A percentile compares a stretch with the other conserved stretches of the same genome.
These are phyloP conservation scores for Drosophila merina DNA, from an alignment of 2,888 invertebrate genomes.

Conservation along the genomic window DNA sequence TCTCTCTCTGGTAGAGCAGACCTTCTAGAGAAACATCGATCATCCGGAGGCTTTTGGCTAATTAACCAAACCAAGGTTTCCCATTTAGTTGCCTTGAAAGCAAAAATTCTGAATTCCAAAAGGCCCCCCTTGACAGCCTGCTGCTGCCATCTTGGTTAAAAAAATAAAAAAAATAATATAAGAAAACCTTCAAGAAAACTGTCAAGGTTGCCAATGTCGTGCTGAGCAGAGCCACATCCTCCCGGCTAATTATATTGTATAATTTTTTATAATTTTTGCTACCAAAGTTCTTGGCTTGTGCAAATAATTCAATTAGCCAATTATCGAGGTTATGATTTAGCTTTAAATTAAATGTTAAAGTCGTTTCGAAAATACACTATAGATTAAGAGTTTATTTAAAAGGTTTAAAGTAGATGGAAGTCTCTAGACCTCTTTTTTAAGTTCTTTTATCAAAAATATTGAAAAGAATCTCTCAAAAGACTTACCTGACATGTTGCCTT, in stretches of 20 bases:
- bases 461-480: too few relatives aligned
- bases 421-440: too few relatives aligned
- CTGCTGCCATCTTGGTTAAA: conserved; percentile 25
- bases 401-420: too few relatives aligned
- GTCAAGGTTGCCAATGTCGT: conserved; percentile 44
- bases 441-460: too few relatives aligned
- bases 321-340: conserved; percentile 14
- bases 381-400: neutral
- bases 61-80: conserved; percentile 25
- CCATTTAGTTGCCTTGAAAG: conserved; percentile 16
- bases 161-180: neutral
- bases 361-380: conserved; percentile 5
- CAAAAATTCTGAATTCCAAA: neutral
- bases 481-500: too few relatives aligned
- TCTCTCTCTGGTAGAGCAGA: conserved; percentile 33
- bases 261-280: conserved; percentile 5
- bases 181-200: conserved; percentile 10
- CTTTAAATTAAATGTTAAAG: neutral
- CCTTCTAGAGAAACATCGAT: conserved; percentile 14
- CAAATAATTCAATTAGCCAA: conserved; percentile 44
- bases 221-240: conserved; percentile 51
- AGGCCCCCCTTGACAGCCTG: conserved; percentile 10
- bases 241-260: conserved; percentile 42
- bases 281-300: conserved; percentile 33
- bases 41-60: conserved; percentile 26